Conservation (phyloP, 2,888 invertebrate species). For the Caenorhabditis wallacei region DNA sequence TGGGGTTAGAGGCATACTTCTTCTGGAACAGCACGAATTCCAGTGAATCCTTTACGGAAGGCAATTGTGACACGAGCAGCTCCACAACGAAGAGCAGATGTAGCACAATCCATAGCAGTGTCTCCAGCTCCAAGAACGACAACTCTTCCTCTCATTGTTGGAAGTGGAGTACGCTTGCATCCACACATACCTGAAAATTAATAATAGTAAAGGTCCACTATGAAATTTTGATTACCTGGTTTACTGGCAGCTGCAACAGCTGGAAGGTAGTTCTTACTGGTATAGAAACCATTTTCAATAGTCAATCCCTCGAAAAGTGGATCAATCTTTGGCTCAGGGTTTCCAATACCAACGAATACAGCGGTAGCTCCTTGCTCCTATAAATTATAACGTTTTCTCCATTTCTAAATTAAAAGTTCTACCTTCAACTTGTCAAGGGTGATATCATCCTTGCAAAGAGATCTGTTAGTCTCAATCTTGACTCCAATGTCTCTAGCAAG, state of each 20-base stretch:
- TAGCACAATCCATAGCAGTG: slow-evolving; percentile 99
- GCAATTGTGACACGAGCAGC: slow-evolving; percentile 94
- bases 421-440: slow-evolving; percentile 86
- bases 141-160: slow-evolving; percentile 90
- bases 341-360: slow-evolving; percentile 88
- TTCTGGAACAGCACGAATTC: slow-evolving; percentile 97
- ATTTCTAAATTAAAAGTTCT: no score
- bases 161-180: slow-evolving; percentile 88
- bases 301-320: slow-evolving; percentile 89
- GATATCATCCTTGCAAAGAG: slow-evolving; percentile 86
- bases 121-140: slow-evolving; percentile 95
- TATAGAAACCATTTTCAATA: slow-evolving; percentile 92
- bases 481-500: slow-evolving; percentile 95
- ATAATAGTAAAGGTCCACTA: no score
- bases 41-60: slow-evolving; percentile 94
- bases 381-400: neutral
- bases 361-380: slow-evolving; percentile 83
- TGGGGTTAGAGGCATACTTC: slow-evolving; percentile 87
- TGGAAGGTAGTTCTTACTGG: slow-evolving; percentile 95
- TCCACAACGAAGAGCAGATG: slow-evolving; percentile 92
- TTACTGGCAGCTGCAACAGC: slow-evolving; percentile 93
- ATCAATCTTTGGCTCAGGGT: slow-evolving; percentile 92
- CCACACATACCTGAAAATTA: slow-evolving; percentile 88
- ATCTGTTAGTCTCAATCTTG: slow-evolving; percentile 88
- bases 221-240: slow-evolving; percentile 88